phyloP scores from a whole-genome alignment of 2,797 vertebrate species.

The Alca torda region DNA sequence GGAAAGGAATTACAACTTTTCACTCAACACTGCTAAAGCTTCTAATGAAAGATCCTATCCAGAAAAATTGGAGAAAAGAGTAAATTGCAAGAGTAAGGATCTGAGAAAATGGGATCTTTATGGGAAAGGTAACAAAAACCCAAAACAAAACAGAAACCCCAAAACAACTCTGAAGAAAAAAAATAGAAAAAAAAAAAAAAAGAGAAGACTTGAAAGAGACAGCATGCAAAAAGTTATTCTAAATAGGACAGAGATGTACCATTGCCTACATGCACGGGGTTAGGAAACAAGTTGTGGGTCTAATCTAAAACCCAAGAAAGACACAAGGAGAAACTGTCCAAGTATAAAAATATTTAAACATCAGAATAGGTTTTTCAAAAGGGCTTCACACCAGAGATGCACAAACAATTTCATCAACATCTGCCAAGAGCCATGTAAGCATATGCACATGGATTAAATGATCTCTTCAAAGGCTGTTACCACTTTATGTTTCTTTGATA shows the following conservation, averaged over 20 bases:
- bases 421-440: not conserved
- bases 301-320: not conserved
- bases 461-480: not conserved
- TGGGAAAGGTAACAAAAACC: not conserved
- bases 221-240: not conserved
- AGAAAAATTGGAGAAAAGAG: not conserved
- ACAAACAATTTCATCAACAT: not conserved
- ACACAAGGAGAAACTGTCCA: not conserved
- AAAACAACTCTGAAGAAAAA: not conserved
- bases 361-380: not conserved
- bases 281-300: not conserved
- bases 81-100: not conserved
- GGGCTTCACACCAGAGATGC: not conserved
- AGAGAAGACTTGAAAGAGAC: not conserved
- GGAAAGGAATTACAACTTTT: not conserved
- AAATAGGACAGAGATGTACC: not conserved
- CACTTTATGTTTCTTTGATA: not conserved
- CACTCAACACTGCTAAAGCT: not conserved
- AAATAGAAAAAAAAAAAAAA: too few species aligned
- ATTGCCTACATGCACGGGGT: not conserved
- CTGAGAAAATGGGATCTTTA: not conserved
- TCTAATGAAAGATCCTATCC: not conserved
- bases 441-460: not conserved
- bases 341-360: not conserved
- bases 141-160: too few species aligned